Evolutionary conservation across 2,113 vertebrate genomes (phyloP).

Genomic region (Bubalus kerabau): DNA sequence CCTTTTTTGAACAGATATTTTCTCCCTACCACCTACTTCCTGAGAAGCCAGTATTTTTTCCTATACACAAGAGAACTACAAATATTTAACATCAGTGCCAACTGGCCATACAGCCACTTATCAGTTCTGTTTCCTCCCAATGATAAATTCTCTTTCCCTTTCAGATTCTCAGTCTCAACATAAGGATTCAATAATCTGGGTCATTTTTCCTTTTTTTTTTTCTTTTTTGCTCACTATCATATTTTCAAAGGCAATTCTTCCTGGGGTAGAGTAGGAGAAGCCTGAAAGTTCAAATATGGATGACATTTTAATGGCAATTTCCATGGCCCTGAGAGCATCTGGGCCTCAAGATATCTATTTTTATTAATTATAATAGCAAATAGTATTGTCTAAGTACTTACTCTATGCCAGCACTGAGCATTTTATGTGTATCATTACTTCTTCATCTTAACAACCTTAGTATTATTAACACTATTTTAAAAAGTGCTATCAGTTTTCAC

Average conservation of each 20-base stretch:
- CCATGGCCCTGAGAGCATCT: not conserved
- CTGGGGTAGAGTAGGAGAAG: not conserved
- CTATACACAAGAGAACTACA: not conserved
- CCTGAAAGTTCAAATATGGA: not conserved
- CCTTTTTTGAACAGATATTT: not conserved
- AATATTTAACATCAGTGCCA: not conserved
- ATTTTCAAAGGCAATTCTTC: not conserved
- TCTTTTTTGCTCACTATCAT: not conserved
- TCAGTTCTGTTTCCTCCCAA: not conserved
- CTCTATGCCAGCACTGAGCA: not conserved
- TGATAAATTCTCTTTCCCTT: slow-evolving; percentile 8
- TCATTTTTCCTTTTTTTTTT: not conserved
- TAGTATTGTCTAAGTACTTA: not conserved
- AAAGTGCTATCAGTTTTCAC: not conserved
- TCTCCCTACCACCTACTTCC: not conserved
- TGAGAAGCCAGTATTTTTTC: not conserved
- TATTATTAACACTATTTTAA: not conserved
- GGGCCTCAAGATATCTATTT: not conserved
- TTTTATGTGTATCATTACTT: not conserved
- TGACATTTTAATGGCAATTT: not conserved
- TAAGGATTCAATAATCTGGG: not conserved
- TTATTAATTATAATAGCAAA: not conserved
- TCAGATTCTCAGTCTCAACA: not conserved
- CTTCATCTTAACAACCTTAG: not conserved
- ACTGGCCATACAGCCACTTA: not conserved